Base-by-base conservation (phyloP, 2,797 vertebrate genomes). In the Calcarius lapponicus region DNA sequence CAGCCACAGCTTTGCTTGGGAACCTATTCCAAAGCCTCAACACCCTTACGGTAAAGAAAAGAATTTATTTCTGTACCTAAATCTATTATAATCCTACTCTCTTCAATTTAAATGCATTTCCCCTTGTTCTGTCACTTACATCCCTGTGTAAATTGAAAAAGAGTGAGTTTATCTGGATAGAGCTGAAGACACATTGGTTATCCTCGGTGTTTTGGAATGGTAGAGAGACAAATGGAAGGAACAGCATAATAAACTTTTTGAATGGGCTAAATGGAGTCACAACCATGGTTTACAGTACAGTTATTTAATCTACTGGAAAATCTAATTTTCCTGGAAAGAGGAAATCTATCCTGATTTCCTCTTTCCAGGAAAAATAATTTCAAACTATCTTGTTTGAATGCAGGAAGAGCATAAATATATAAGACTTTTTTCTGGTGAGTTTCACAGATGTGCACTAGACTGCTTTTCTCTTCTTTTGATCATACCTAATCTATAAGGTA, bases 261-360 rank as follows among this genome's bases (percentile, higher is more conserved):
- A 60, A 62, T 8, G 5, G 7, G 6, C 5, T 31, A 48, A 62
- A 56, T 16, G 15, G 74, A 61, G 11, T 42, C 38, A 60, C 24
- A 73, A 22, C 1, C 2, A 17, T 10, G 1, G 22, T 32, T 80
- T 83, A 34, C 0, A 1, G 36, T 34, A 58, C 2, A 42, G 13
- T 47, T 61, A 11, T 45, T 62, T 24, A 80, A 40, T 71, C 17
- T 75, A 3, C 3, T 26, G n/a, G 4, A n/a, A n/a, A n/a, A n/a
- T n/a, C n/a, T n/a, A n/a, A n/a, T n/a, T n/a, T n/a, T n/a, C n/a
- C n/a, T n/a, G n/a, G n/a, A n/a, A n/a, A n/a, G n/a, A n/a, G n/a
- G n/a, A n/a, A n/a, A 36, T 86, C 13, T 64, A 13, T 40, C 5
- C 7, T 29, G 3, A 43, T 45, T 47, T 65, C 3, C 25, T 40